Percentiles rank a stretch among this genome's conserved stretches.
phyloP scores from a whole-genome alignment of 1,140 invertebrate species.

The Medauroidea extradentata region DNA sequence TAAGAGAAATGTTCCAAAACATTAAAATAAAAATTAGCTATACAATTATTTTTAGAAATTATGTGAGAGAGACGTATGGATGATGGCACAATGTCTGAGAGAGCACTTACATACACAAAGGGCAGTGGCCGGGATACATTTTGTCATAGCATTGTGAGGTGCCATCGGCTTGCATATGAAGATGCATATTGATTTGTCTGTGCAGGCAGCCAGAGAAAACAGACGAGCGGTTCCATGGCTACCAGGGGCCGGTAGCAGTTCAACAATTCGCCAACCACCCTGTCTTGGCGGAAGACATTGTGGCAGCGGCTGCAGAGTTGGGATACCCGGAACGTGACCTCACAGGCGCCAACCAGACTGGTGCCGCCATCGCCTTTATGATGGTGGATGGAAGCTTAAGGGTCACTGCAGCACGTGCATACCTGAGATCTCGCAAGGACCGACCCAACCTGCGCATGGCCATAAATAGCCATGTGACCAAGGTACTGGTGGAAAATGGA shows the following conservation, averaged over 20 bases:
- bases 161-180: too few species aligned
- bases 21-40: too few species aligned
- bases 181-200: too few species aligned
- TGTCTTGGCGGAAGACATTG: conserved; percentile 45
- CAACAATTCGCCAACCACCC: conserved; percentile 22
- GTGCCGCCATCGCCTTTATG: conserved; percentile 43
- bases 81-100: too few species aligned
- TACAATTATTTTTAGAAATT: too few species aligned
- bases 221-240: conserved; percentile 22
- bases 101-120: too few species aligned
- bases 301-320: conserved; percentile 62
- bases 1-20: too few species aligned
- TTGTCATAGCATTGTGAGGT: too few species aligned
- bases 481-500: conserved; percentile 19
- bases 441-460: conserved; percentile 82
- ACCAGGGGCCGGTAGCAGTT: conserved; percentile 30
- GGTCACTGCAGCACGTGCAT: conserved; percentile 79
- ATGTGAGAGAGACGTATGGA: too few species aligned
- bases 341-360: conserved; percentile 55
- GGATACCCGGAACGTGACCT: conserved; percentile 65
- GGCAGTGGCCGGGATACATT: too few species aligned
- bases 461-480: conserved; percentile 77
- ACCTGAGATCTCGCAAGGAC: conserved; percentile 73
- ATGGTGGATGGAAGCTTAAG: conserved; percentile 11
- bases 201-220: conserved; percentile 1